Base-by-base conservation (phyloP, 2,888 invertebrate species). In the Strigamia maritima region DNA sequence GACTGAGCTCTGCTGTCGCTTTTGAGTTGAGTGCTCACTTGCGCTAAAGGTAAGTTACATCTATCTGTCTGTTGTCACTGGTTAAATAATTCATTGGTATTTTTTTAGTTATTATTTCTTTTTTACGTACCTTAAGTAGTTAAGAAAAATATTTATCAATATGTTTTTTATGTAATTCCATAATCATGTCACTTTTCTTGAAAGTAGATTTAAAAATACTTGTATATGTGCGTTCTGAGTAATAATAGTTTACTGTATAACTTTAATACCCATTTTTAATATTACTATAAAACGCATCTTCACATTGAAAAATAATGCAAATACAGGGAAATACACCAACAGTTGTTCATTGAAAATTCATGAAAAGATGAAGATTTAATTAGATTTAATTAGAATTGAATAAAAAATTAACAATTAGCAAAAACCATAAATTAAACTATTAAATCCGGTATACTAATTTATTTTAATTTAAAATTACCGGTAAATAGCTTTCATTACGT, bases 341-440 rank as follows among this genome's bases (percentile, higher is more conserved):
- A 65, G 22, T 65, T 65, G 60, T 65, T 65, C 60, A 65, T 65
- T 65, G 60, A 65, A 65, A 65, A 65, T 65, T 65, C 60, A 65
- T 65, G 60, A 65, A 65, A 65, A 65, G 60, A 65, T 22, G 60
- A 22, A n/a, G 3, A n/a, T n/a, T 44, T 44, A 14, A 16, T 44
- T 44, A 44, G 16, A 44, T 44, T 44, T 12, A 44, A 44, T 44
- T n/a, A n/a, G n/a, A n/a, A n/a, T n/a, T n/a, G n/a, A n/a, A n/a
- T n/a, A n/a, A n/a, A n/a, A n/a, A n/a, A n/a, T n/a, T n/a, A n/a
- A n/a, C n/a, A n/a, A n/a, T n/a, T n/a, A n/a, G n/a, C n/a, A n/a
- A n/a, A n/a, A n/a, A n/a, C n/a, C n/a, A n/a, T n/a, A n/a, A n/a
- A n/a, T n/a, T n/a, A n/a, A n/a, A n/a, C n/a, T n/a, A n/a, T n/a